These are phyloP conservation scores for Thryonomys swinderianus DNA, from an alignment of 2,113 vertebrate genomes.

Conservation along the genomic window DNA sequence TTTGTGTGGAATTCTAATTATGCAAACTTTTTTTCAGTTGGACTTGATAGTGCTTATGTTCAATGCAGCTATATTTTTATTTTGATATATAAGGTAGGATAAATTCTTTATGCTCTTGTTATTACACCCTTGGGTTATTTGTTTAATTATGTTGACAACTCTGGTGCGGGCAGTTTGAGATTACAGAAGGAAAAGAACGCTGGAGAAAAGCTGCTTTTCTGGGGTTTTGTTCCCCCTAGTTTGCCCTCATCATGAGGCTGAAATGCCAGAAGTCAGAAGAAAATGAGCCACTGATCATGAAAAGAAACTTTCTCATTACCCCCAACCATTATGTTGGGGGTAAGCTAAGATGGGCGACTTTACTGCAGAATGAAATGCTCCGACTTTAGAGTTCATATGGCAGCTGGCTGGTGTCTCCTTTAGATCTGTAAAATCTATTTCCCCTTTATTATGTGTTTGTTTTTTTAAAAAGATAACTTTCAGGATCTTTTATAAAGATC, in stretches of 20 bases:
- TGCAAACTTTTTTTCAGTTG: neutral
- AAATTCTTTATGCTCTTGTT: constrained; percentile 27
- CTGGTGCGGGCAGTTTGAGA: neutral
- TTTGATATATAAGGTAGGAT: constrained; percentile 64
- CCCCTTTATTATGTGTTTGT: neutral
- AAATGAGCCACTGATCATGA: neutral
- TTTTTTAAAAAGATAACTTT: neutral
- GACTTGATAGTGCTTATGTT: neutral
- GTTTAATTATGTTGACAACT: neutral
- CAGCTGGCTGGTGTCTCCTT: neutral
- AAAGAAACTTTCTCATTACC: neutral
- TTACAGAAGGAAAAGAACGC: neutral
- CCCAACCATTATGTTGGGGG: neutral
- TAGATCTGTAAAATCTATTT: neutral
- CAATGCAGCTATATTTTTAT: neutral
- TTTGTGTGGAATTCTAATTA: constrained; percentile 66
- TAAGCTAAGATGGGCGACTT: neutral
- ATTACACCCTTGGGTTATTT: constrained; percentile 41
- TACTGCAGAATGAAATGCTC: neutral
- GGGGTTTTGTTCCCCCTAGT: neutral
- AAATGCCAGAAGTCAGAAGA: neutral
- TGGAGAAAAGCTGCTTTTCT: neutral
- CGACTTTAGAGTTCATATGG: neutral
- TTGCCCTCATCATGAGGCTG: neutral
- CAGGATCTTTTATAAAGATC: neutral